Evolutionary conservation across 2,113 vertebrate species (phyloP).

Genomic region (Labeo rohita): DNA sequence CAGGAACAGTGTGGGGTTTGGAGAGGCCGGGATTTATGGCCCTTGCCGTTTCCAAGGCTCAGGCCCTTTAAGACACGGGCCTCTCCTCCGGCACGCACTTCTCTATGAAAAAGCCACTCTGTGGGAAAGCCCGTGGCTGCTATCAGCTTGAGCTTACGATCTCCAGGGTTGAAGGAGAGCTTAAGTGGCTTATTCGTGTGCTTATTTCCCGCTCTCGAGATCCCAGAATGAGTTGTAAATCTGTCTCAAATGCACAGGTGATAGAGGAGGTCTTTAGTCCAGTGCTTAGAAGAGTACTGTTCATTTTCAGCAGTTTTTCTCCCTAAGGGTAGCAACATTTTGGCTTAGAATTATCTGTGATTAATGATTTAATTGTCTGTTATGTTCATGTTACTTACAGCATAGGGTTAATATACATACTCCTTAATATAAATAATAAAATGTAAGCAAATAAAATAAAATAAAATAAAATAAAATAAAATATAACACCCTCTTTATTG

Average conservation of each 20-base stretch:
- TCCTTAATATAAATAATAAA: neutral
- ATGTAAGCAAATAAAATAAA: too few relatives aligned
- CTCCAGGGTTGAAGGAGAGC: slow-evolving; percentile 33
- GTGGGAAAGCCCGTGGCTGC: slow-evolving; percentile 63
- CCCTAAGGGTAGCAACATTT: neutral
- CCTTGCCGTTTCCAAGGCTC: slow-evolving; percentile 63
- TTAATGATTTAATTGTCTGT: neutral
- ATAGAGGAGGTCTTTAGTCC: slow-evolving; percentile 44
- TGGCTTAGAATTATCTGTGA: neutral
- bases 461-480: too few relatives aligned
- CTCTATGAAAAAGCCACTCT: slow-evolving; percentile 66
- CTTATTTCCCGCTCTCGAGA: neutral
- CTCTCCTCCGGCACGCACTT: slow-evolving; percentile 61
- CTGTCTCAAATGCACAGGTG: slow-evolving; percentile 36
- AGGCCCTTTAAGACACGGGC: slow-evolving; percentile 69
- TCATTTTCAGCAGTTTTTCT: slow-evolving; percentile 51
- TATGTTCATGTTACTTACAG: neutral
- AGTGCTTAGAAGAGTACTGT: slow-evolving; percentile 37
- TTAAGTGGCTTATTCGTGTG: slow-evolving; percentile 20
- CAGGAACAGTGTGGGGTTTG: slow-evolving; percentile 24
- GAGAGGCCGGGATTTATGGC: slow-evolving; percentile 52
- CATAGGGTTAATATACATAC: neutral
- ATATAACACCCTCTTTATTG: too few relatives aligned
- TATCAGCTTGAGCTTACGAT: slow-evolving; percentile 55
- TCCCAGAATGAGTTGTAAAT: slow-evolving; percentile 32